phyloP scores from a whole-genome alignment of 1,140 invertebrate species.

The Campoletis sonorensis region DNA sequence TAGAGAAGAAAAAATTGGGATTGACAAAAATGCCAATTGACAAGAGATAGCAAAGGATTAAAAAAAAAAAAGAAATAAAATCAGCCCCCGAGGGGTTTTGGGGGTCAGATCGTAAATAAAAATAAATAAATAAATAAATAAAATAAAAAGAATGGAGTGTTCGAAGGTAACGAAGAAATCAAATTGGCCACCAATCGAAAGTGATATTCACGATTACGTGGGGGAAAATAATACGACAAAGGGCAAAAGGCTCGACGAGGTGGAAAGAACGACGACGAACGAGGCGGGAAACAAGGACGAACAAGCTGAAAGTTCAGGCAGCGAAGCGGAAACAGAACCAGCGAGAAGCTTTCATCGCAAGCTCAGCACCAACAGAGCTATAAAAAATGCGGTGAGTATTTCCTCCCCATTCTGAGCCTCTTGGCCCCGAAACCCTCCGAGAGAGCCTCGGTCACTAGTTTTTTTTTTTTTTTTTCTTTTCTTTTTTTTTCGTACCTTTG shows the following conservation, averaged over 20 bases:
- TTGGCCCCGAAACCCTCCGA: too few species aligned
- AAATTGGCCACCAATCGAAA: neutral
- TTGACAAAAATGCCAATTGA: neutral
- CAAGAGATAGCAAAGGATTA: neutral
- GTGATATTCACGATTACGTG: too few species aligned
- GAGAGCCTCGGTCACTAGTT: too few species aligned
- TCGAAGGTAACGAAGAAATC: neutral
- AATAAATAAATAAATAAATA: too few species aligned
- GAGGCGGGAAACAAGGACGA: conserved; percentile 43
- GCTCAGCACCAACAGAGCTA: conserved; percentile 82
- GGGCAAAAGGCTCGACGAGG: conserved; percentile 15
- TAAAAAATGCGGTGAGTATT: conserved; percentile 78
- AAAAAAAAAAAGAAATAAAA: too few species aligned
- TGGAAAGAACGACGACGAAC: conserved; percentile 1
- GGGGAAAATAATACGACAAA: conserved; percentile 4
- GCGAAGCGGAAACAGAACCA: conserved; percentile 82
- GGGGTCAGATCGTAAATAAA: too few species aligned
- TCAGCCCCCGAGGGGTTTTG: too few species aligned
- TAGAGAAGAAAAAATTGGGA: too few species aligned
- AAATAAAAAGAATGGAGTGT: conserved; percentile 8
- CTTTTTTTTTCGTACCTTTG: neutral
- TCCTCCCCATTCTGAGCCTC: too few species aligned
- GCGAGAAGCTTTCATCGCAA: conserved; percentile 81
- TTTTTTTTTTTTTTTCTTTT: neutral
- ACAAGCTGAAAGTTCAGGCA: conserved; percentile 78